These are phyloP conservation scores for Ahaetulla prasina DNA, from an alignment of 2,113 vertebrate genomes.

Conservation along the genomic window DNA sequence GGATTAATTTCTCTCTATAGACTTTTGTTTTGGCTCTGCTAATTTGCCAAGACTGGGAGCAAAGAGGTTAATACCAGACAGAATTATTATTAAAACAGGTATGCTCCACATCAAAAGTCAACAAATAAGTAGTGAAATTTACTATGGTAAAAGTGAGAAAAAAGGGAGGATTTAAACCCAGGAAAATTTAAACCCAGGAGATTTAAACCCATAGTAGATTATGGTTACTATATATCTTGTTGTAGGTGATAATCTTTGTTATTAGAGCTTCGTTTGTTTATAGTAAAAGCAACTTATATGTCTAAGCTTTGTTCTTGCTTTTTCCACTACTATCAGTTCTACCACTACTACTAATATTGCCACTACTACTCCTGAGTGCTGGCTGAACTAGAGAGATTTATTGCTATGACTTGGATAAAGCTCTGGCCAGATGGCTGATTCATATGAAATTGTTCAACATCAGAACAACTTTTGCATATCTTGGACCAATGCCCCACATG, in stretches of 20 bases:
- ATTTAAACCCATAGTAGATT: neutral
- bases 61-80: neutral
- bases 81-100: neutral
- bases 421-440: neutral
- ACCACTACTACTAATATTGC: neutral
- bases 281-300: neutral
- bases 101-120: neutral
- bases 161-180: neutral
- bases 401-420: neutral
- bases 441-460: neutral
- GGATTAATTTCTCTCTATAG: neutral
- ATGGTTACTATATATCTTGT: neutral
- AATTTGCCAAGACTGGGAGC: neutral
- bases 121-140: neutral
- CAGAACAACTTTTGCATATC: neutral
- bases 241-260: neutral
- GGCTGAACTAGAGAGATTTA: neutral
- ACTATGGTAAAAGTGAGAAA: neutral
- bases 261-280: neutral
- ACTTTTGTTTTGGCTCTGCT: neutral
- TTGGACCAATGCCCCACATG: neutral
- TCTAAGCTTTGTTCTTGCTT: neutral
- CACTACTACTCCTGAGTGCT: neutral
- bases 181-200: neutral
- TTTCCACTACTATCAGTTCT: neutral